Base-by-base conservation (phyloP, 2,797 vertebrate species). In the Scarus forsteni region DNA sequence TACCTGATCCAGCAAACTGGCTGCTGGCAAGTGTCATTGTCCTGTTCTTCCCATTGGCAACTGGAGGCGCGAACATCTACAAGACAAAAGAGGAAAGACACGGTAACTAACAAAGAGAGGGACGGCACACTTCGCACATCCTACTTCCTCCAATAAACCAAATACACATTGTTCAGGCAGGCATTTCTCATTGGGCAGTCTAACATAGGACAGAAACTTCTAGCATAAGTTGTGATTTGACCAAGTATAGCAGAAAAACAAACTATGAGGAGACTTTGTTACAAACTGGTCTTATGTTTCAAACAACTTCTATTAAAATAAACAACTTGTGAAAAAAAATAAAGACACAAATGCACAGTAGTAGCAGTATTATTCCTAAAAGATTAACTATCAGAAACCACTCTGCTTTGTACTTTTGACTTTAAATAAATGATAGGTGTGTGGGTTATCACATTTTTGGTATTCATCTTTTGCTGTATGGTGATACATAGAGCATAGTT, bases 51-150 rank as follows among this genome's bases (percentile, higher is more conserved):
- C 98, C 98, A 66, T 98, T 99, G 85, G 97, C 95, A 87, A 97
- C 98, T 66, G 98, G 97, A 85, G 98, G 94, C 11, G 98, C 97
- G 81, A 99, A 99, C 98, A 99, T 99, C 98, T 99, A 95, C 70
- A 90, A 94, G 87, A 93, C 81, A 90, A 90, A 86, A 73, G 80
- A 83, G 66, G 63, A 68, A 64, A 75, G 51, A 73, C 9, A 62
- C 39, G 27, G 61, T 90, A 75, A 92, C 65, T 68, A 75, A 79
- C 64, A 70, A 70, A 60, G 60, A 53, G 82, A 75, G 80, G 54
- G 61, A 84, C 15, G 65, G 70, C 75, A 90, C 80, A 89, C 83
- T 88, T 88, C 72, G 88, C 79, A 88, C 82, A 63, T 84, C 52
- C 74, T 38, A 63, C 75, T 88, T 72, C 72, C 68, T 84, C 68